Conservation (phyloP, 2,113 vertebrate species). For the Alectura lathami region DNA sequence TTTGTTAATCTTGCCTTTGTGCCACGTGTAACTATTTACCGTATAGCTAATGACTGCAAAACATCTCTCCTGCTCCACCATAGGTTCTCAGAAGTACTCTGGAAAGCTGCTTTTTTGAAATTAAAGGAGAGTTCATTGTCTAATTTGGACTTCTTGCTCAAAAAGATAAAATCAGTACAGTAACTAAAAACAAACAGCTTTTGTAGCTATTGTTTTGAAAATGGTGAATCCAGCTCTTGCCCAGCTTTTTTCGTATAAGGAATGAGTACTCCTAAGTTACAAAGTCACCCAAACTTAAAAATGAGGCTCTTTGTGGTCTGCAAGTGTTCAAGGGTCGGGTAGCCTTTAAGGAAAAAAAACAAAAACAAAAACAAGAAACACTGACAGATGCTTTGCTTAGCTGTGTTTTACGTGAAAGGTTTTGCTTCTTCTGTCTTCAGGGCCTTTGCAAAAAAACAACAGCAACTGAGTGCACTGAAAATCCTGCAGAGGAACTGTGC, state of each 20-base stretch:
- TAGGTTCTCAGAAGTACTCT: background rate
- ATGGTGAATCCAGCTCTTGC: background rate
- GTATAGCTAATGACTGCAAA: background rate
- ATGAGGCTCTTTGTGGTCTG: background rate
- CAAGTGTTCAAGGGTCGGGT: background rate
- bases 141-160: too few relatives aligned
- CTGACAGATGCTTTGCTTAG: background rate
- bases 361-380: background rate
- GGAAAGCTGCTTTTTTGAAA: background rate
- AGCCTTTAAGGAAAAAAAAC: background rate
- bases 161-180: too few relatives aligned
- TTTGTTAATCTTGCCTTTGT: background rate
- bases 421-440: constrained; percentile 65
- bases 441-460: constrained; percentile 96
- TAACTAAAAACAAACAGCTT: background rate
- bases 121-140: background rate
- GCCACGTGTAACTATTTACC: background rate
- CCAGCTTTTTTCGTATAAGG: background rate
- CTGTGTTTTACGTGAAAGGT: background rate
- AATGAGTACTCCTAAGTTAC: background rate
- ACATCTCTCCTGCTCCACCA: background rate
- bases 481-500: constrained; percentile 98
- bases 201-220: background rate
- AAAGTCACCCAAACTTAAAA: background rate
- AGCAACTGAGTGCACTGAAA: constrained; percentile 95